Evolutionary conservation across 2,113 vertebrate genomes (phyloP), one percentile per base, ranked within the genome.

Genomic region (Paramormyrops kingsleyae): DNA sequence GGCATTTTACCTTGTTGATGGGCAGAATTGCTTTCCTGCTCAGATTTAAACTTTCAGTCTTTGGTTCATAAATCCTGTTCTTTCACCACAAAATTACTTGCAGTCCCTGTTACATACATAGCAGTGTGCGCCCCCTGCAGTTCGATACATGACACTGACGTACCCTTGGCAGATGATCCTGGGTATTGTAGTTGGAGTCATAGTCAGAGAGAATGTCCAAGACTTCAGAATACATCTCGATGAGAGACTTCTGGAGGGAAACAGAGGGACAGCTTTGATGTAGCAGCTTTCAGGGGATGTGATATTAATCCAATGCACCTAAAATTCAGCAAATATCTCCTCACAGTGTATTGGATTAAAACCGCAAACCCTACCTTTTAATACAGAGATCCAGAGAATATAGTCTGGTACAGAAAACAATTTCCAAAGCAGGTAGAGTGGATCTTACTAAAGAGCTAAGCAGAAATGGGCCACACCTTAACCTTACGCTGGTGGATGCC

Each of bases 211-310:
- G 95, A 91, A 99, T 97, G 92, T 99, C 98, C 35, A 99, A 95
- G 89, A 99, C 99, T 95, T 99, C 99, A 92, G 99, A 99, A 95
- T 99, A 99, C 97, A 99, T 93, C 93, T 99, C 99, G 94, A 99
- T 99, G 88, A 99, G 95, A 49, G 98, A 99, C 93, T 99, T 99
- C 98, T 99, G 93, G 2, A 88, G 90, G 49, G 91, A n/a, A 15
- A 47, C 13, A 90, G 0, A 90, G 4, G 89, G 49, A 10, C n/a
- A n/a, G n/a, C n/a, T n/a, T n/a, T n/a, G n/a, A 77, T 42, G 70
- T 1, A 42, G 74, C 53, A 56, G 53, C 53, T 21, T 56, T 21
- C 19, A 62, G 56, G 24, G 24, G 6, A 62, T 62, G 24, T 10
- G 56, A 62, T 59, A 9, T 59, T 8, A n/a, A 24, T 59, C 0